phyloP scores from a whole-genome alignment of 30 jellyfish, hydroid and myxozoan species.

The Turritopsis rubra region DNA sequence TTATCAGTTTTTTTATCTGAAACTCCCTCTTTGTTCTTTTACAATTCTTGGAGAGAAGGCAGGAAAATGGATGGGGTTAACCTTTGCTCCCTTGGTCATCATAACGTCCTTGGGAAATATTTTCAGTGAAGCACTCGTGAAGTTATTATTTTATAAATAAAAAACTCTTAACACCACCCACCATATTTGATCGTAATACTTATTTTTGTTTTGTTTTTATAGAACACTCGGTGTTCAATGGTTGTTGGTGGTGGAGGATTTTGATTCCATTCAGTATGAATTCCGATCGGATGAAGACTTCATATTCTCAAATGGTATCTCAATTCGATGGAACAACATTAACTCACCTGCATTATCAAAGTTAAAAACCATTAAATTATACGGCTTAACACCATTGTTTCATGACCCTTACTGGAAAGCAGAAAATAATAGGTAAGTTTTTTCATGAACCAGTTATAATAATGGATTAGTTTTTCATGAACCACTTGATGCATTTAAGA shows the following conservation, averaged over 20 bases:
- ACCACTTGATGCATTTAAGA: too few relatives aligned
- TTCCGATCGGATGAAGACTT: constrained; percentile 7
- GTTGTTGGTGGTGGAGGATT: background rate
- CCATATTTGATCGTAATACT: background rate
- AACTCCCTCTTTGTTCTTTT: too few relatives aligned
- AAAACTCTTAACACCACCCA: too few relatives aligned
- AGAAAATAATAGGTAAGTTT: background rate
- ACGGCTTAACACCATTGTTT: constrained; percentile 8
- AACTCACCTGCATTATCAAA: constrained; percentile 9
- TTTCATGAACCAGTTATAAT: background rate
- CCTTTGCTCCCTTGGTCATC: too few relatives aligned
- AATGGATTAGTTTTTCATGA: background rate
- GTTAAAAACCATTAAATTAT: background rate
- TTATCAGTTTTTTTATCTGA: too few relatives aligned
- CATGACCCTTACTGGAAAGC: background rate
- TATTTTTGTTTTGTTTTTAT: background rate
- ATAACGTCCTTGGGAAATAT: too few relatives aligned
- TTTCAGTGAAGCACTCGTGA: too few relatives aligned
- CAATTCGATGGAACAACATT: constrained; percentile 21
- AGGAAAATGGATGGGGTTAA: too few relatives aligned
- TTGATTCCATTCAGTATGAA: background rate
- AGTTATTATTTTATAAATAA: too few relatives aligned
- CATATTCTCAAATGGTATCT: background rate
- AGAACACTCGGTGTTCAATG: constrained; percentile 6
- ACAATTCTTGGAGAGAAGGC: too few relatives aligned